Evolutionary conservation across 1,140 invertebrate species (phyloP).

Genomic region (Solen grandis): DNA sequence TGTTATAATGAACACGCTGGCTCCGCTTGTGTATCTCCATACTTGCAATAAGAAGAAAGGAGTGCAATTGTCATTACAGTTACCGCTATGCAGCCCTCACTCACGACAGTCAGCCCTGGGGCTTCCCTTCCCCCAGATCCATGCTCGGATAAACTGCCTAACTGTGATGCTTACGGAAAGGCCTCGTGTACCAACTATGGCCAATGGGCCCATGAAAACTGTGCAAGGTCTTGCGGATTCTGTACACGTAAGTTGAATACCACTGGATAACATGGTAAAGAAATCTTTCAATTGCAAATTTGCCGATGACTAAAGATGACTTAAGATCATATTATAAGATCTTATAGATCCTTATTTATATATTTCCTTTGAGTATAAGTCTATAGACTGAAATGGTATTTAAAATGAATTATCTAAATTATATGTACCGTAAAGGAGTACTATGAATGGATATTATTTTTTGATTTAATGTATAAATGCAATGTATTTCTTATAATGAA

Average conservation of each 20-base stretch:
- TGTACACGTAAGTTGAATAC: constrained; percentile 69
- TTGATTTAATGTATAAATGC: constrained; percentile 51
- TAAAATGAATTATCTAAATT: constrained; percentile 64
- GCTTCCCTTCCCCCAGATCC: constrained; percentile 59
- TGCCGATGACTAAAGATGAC: no score
- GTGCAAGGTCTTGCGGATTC: constrained; percentile 65
- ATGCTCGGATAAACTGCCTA: constrained; percentile 61
- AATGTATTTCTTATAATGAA: constrained; percentile 64
- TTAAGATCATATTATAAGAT: no score
- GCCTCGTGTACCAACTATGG: constrained; percentile 64
- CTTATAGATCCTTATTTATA: no score
- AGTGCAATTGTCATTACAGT: no score
- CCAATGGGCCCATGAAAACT: constrained; percentile 70
- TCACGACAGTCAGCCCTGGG: constrained; percentile 12
- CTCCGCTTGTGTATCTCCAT: no score
- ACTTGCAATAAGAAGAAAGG: no score
- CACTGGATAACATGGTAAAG: no score
- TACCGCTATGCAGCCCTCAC: constrained; percentile 37
- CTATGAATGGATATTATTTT: constrained; percentile 64
- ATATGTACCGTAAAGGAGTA: constrained; percentile 64
- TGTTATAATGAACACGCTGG: no score
- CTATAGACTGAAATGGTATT: constrained; percentile 56
- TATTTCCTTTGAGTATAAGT: no score
- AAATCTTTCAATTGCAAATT: no score
- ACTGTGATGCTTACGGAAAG: constrained; percentile 64